Percentiles rank a stretch among this genome's conserved stretches.
phyloP scores from a whole-genome alignment of 92 coral and sea anemone genomes.

The Phenganax stokvisi region DNA sequence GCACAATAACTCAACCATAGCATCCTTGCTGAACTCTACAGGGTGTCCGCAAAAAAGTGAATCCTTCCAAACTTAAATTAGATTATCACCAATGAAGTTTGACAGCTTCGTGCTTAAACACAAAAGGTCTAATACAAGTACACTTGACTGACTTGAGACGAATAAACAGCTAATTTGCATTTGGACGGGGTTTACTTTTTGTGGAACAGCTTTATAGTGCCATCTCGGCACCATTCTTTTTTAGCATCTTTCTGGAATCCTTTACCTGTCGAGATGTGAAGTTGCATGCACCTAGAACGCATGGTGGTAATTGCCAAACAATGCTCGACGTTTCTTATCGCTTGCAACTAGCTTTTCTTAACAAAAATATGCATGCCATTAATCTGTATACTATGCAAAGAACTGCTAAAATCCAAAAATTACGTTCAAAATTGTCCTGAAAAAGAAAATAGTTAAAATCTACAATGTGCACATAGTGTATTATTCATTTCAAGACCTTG shows the following conservation, averaged over 20 bases:
- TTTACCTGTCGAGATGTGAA: no score
- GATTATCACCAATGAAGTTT: background rate
- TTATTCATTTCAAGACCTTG: no score
- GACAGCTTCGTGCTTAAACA: background rate
- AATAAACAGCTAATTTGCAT: background rate
- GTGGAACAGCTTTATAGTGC: no score
- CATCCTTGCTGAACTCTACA: no score
- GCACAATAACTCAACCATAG: no score
- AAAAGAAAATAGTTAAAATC: background rate
- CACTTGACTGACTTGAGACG: background rate
- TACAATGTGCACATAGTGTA: background rate
- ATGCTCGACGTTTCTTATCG: background rate
- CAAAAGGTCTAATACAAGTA: no score
- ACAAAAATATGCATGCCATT: conserved; percentile 45
- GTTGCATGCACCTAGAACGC: background rate
- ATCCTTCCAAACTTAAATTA: no score
- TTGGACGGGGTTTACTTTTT: no score
- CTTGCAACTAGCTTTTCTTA: conserved; percentile 39
- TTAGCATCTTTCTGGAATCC: no score
- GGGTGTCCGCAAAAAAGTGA: no score
- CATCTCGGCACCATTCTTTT: no score
- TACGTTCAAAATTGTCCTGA: conserved; percentile 47
- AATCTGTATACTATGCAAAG: conserved; percentile 44
- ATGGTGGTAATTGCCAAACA: background rate
- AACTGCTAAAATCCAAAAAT: conserved; percentile 46